These are phyloP conservation scores for Stictonetta naevosa DNA, from an alignment of 2,113 vertebrate genomes.

Conservation along the genomic window DNA sequence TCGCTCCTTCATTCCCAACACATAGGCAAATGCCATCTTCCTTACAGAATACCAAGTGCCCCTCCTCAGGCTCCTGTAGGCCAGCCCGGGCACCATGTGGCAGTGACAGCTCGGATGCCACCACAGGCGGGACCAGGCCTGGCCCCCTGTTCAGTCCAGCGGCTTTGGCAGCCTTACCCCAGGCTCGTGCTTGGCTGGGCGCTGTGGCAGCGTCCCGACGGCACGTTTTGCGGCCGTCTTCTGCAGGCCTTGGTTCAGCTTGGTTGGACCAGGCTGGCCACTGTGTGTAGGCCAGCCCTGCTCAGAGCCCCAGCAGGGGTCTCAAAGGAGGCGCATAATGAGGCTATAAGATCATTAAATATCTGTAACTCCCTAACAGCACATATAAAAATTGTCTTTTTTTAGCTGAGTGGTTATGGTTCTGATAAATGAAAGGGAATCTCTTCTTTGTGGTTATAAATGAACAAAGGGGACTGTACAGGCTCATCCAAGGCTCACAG, in stretches of 20 bases:
- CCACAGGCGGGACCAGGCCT: neutral
- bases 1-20: slow-evolving; percentile 63
- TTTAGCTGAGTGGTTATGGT: neutral
- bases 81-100: slow-evolving; percentile 77
- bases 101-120: slow-evolving; percentile 86
- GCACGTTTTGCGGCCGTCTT: neutral
- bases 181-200: slow-evolving; percentile 25
- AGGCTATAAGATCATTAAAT: slow-evolving; percentile 18
- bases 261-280: neutral
- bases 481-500: neutral
- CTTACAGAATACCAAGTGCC: slow-evolving; percentile 21
- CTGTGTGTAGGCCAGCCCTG: neutral
- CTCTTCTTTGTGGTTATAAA: slow-evolving; percentile 47
- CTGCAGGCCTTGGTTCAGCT: neutral
- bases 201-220: rapidly evolving
- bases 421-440: slow-evolving; percentile 49
- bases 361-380: neutral
- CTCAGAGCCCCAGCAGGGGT: neutral
- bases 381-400: neutral
- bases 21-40: neutral
- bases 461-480: slow-evolving; percentile 47
- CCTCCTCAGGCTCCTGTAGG: slow-evolving; percentile 31
- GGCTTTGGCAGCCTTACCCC: slow-evolving; percentile 6
- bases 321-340: neutral
- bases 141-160: neutral